Percentiles rank a stretch among this genome's conserved stretches.
Evolutionary conservation across 2,113 vertebrate species (phyloP).

Genomic region (Leptosomus discolor): DNA sequence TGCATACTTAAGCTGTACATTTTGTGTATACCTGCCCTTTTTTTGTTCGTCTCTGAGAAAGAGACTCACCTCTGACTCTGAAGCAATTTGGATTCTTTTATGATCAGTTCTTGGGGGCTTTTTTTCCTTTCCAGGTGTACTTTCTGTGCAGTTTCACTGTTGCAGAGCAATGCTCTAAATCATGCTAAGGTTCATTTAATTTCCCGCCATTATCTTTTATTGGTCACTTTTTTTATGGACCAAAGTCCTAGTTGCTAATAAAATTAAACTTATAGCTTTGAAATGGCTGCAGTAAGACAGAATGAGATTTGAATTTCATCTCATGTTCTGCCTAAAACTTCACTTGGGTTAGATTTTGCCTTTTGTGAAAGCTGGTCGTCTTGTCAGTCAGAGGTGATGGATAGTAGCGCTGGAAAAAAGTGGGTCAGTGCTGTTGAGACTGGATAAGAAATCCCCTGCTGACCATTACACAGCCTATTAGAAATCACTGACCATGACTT

Average conservation of each 20-base stretch:
- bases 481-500: slow-evolving; percentile 33
- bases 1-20: background rate
- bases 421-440: slow-evolving; percentile 8
- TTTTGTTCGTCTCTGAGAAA: background rate
- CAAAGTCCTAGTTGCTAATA: slow-evolving; percentile 36
- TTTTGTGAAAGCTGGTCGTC: background rate
- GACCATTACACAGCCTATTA: slow-evolving; percentile 10
- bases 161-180: slow-evolving; percentile 11
- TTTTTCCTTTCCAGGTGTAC: background rate
- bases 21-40: background rate
- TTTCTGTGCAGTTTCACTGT: background rate
- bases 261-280: slow-evolving; percentile 16
- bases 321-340: background rate
- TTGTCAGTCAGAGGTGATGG: slow-evolving; percentile 22
- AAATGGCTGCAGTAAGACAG: background rate
- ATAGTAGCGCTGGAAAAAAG: slow-evolving; percentile 2
- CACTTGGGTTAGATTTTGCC: background rate
- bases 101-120: background rate
- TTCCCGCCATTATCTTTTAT: slow-evolving; percentile 46
- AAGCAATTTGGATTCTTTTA: background rate
- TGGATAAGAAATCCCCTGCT: slow-evolving; percentile 25
- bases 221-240: slow-evolving; percentile 53
- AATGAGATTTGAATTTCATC: background rate
- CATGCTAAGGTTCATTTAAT: slow-evolving; percentile 44
- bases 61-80: background rate